Conservation (phyloP, 2,888 invertebrate species). For the Apamea sordens region DNA sequence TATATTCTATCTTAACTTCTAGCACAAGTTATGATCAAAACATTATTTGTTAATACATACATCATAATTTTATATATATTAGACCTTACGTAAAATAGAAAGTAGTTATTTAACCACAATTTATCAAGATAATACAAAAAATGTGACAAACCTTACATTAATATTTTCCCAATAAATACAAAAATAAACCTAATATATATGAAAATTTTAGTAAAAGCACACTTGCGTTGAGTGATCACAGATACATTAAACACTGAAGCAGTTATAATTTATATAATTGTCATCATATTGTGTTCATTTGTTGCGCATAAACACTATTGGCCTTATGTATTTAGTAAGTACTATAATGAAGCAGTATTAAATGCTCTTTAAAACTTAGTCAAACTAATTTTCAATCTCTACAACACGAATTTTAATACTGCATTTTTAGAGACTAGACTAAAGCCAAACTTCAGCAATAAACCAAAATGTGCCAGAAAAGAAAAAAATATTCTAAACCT, state of each 20-base stretch:
- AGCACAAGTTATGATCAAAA: conserved; percentile 67
- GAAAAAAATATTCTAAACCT: conserved; percentile 63
- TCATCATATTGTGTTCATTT: conserved; percentile 10
- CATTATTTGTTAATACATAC: conserved; percentile 38
- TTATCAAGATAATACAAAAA: conserved; percentile 26
- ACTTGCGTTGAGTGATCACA: conserved; percentile 70
- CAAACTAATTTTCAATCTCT: conserved; percentile 31
- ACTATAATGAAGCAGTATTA: conserved; percentile 44
- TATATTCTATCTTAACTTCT: conserved; percentile 37
- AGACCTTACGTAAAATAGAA: conserved; percentile 48
- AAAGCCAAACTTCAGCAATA: conserved; percentile 61
- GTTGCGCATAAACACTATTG: conserved; percentile 23
- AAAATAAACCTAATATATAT: conserved; percentile 68
- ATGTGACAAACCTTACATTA: conserved; percentile 52
- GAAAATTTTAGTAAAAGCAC: conserved; percentile 63
- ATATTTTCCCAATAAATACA: conserved; percentile 66
- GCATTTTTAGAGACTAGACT: conserved; percentile 45
- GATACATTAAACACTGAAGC: conserved; percentile 63
- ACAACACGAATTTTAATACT: conserved; percentile 58
- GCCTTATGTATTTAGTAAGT: conserved; percentile 25
- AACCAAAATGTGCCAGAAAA: conserved; percentile 70
- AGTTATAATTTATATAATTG: conserved; percentile 15
- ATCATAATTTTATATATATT: conserved; percentile 8
- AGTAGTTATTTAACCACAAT: conserved; percentile 38
- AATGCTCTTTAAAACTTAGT: conserved; percentile 47